Conservation (phyloP, 2,797 vertebrate species). For the Nannoperca australis region DNA sequence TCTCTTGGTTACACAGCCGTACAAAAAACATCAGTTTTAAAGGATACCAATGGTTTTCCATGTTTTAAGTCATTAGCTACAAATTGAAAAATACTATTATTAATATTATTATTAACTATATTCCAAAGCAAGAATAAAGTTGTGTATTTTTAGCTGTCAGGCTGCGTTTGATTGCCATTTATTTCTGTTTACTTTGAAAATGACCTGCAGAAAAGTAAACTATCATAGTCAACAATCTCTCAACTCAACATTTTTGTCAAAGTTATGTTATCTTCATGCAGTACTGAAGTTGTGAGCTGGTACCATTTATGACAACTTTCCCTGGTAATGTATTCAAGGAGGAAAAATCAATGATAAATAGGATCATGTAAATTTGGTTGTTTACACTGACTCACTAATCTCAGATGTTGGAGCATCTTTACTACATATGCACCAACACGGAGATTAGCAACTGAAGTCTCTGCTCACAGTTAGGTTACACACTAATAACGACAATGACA, state of each 20-base stretch:
- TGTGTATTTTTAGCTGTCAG: constrained; percentile 1
- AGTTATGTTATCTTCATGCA: neutral
- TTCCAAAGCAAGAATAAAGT: neutral
- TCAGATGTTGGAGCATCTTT: neutral
- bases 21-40: neutral
- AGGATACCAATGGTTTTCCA: neutral
- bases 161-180: neutral
- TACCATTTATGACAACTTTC: neutral
- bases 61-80: neutral
- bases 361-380: constrained; percentile 8
- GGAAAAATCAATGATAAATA: constrained; percentile 32
- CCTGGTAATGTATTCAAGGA: constrained; percentile 9
- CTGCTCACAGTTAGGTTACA: neutral
- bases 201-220: neutral
- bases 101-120: neutral
- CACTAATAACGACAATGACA: neutral
- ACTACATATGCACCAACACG: neutral
- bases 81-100: constrained; percentile 6
- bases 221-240: neutral
- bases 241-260: neutral
- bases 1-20: constrained; percentile 3
- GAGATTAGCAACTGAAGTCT: neutral
- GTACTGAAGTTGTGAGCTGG: constrained; percentile 9
- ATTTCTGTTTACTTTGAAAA: neutral
- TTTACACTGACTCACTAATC: constrained; percentile 6